Conservation (phyloP, 2,113 vertebrate genomes). For the Xenopus tropicalis region UCB_Xtro_10.0 CM004450.2:106229001-106229500, state of each 20-base stretch:
- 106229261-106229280: conserved; percentile 76
- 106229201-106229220: conserved; percentile 73
- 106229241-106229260: conserved; percentile 72
- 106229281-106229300: conserved; percentile 62
- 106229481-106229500: conserved; percentile 5
- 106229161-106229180: conserved; percentile 67
- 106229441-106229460: conserved; percentile 42
- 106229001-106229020: background rate
- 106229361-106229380: no score
- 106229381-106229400: conserved; percentile 68
- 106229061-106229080: background rate
- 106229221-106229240: conserved; percentile 66
- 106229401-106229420: conserved; percentile 77
- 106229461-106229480: conserved; percentile 21
- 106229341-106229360: conserved; percentile 49
- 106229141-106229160: conserved; percentile 51
- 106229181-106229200: conserved; percentile 61
- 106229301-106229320: conserved; percentile 65
- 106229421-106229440: conserved; percentile 68
- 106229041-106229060: no score
- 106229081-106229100: background rate
- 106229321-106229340: conserved; percentile 65
- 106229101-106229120: background rate
- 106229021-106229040: background rate
- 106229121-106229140: background rate